Evolutionary conservation across 2,113 vertebrate genomes (phyloP).

Genomic region (Dolichotis patagonum): DNA sequence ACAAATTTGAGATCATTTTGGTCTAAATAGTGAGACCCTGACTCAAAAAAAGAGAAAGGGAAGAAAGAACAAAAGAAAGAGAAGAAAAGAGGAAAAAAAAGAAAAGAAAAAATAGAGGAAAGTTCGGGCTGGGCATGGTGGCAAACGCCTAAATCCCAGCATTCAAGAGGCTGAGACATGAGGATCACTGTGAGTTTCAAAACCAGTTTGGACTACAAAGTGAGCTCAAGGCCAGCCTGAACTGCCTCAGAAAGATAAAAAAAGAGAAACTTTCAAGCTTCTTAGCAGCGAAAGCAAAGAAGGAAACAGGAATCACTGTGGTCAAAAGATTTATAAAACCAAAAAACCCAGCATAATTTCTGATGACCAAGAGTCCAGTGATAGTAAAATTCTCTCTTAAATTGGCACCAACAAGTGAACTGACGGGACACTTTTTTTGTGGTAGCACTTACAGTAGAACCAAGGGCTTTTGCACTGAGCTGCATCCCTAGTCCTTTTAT

Average conservation of each 20-base stretch:
- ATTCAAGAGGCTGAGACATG: too few relatives aligned
- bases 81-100: too few relatives aligned
- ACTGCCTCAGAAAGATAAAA: not conserved
- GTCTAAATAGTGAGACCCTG: not conserved
- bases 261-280: constrained; percentile 19
- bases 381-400: not conserved
- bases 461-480: not conserved
- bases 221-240: too few relatives aligned
- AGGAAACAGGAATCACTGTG: not conserved
- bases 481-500: not conserved
- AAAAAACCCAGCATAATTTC: not conserved
- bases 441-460: not conserved
- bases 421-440: not conserved
- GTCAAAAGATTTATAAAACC: not conserved
- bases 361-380: not conserved
- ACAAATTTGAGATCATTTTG: not conserved
- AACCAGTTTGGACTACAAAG: too few relatives aligned
- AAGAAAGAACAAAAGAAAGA: too few relatives aligned
- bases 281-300: constrained; percentile 27
- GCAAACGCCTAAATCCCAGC: too few relatives aligned
- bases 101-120: too few relatives aligned
- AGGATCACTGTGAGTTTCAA: too few relatives aligned
- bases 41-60: not conserved
- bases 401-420: not conserved
- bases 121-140: too few relatives aligned